Evolutionary conservation across 1,140 invertebrate species (phyloP).

Genomic region (Neodiprion fabricii): DNA sequence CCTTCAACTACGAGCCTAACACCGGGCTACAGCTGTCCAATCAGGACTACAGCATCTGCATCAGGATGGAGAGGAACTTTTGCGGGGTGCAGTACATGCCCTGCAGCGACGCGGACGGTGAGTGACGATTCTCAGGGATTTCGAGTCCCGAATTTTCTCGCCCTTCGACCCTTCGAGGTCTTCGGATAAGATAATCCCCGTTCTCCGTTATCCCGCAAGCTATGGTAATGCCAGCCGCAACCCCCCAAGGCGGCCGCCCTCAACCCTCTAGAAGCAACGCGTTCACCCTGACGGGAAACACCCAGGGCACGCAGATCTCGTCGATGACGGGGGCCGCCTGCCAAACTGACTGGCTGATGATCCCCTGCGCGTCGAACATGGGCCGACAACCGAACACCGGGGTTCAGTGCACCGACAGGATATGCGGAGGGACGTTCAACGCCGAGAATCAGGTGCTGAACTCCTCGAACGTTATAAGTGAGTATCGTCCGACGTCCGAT

Average conservation of each 20-base stretch:
- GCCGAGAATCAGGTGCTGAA: slow-evolving; percentile 67
- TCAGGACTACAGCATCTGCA: slow-evolving; percentile 87
- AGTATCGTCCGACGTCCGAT: slow-evolving; percentile 44
- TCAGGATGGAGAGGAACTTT: slow-evolving; percentile 85
- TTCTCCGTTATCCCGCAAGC: too few relatives aligned
- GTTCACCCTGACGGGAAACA: slow-evolving; percentile 78
- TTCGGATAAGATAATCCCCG: too few relatives aligned
- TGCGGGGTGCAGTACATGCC: slow-evolving; percentile 85
- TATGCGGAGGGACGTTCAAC: slow-evolving; percentile 76
- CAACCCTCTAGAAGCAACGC: slow-evolving; percentile 58
- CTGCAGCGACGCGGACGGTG: slow-evolving; percentile 68
- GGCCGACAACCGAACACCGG: slow-evolving; percentile 64
- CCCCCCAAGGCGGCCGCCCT: background rate
- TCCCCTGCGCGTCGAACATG: slow-evolving; percentile 76
- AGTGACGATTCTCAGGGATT: background rate
- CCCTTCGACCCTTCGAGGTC: too few relatives aligned
- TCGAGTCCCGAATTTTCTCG: too few relatives aligned
- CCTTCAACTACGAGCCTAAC: slow-evolving; percentile 82
- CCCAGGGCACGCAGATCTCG: slow-evolving; percentile 68
- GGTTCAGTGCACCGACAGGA: slow-evolving; percentile 70
- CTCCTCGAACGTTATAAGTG: slow-evolving; percentile 69
- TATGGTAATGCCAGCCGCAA: background rate
- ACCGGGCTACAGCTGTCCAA: slow-evolving; percentile 84
- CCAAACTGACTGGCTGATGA: slow-evolving; percentile 77
- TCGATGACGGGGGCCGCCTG: slow-evolving; percentile 71